A percentile compares a stretch with the other conserved stretches of the same genome.
Evolutionary conservation across 1,140 invertebrate species (phyloP).

Genomic region (Diploscapter pachys): DNA sequence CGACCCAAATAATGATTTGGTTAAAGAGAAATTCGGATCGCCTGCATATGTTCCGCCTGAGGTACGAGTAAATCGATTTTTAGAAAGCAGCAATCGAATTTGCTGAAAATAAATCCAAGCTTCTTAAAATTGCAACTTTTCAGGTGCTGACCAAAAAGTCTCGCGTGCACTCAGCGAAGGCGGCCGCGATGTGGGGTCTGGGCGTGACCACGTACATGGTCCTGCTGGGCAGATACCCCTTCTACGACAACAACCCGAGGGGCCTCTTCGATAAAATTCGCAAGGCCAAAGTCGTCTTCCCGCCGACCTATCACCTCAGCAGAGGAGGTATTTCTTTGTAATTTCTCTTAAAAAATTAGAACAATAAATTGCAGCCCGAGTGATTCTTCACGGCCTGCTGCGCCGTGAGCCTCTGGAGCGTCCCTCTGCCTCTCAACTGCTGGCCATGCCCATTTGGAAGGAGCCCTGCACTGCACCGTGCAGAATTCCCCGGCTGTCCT

Average conservation of each 20-base stretch:
- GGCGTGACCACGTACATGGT: slow-evolving; percentile 94
- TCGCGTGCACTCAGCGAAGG: not conserved
- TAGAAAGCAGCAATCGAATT: too few relatives aligned
- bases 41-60: slow-evolving; percentile 91
- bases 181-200: slow-evolving; percentile 91
- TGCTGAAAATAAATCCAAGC: too few relatives aligned
- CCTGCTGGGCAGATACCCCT: slow-evolving; percentile 87
- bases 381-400: slow-evolving; percentile 64
- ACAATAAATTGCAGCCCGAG: slow-evolving; percentile 24
- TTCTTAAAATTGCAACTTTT: too few relatives aligned
- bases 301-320: slow-evolving; percentile 66
- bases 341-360: slow-evolving; percentile 49
- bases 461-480: not conserved
- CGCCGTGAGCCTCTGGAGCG: slow-evolving; percentile 71
- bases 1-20: slow-evolving; percentile 68
- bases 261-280: slow-evolving; percentile 86
- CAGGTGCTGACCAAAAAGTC: slow-evolving; percentile 37
- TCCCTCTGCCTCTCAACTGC: slow-evolving; percentile 30
- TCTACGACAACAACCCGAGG: slow-evolving; percentile 84
- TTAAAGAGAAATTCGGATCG: slow-evolving; percentile 89
- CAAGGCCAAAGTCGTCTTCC: slow-evolving; percentile 79
- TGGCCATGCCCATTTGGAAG: slow-evolving; percentile 27
- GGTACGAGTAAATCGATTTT: slow-evolving; percentile 53
- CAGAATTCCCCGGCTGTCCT: not conserved
- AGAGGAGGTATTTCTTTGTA: slow-evolving; percentile 7